Base-by-base conservation (phyloP, 2,888 invertebrate genomes). In the Oscheius sp. region DNA sequence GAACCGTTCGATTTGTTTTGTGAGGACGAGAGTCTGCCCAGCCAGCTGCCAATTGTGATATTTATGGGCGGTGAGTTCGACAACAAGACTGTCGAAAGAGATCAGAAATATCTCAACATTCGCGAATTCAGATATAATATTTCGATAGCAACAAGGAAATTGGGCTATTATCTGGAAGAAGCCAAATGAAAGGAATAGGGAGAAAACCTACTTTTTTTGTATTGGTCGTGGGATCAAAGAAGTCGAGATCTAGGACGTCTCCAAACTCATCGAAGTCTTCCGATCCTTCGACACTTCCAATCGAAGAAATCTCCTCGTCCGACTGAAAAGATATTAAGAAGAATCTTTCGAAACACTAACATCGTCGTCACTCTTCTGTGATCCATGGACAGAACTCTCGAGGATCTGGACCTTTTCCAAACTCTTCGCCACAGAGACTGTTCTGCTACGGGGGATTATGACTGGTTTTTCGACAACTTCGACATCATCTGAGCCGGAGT, bases 71-170 rank as follows among this genome's bases (percentile, higher is more conserved):
- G 77, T 70, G 26, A 84, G 73, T 62, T 85, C 85, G 17, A 84
- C 63, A 26, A 85, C 70, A 38, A 85, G 56, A 28, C 81, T 81
- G 73, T 85, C 85, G 38, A 84, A 50, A 0, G 81, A 82, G 47
- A 85, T 82, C 41, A 85, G 62, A 62, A 85, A 85, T 32, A 85
- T 82, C 68, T 85, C 85, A 9, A 84, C 84, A 56, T 85, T 83
- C 5, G 85, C 85, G 68, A 85, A 85, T 54, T 85, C 85, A 22
- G 74, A 68, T 45, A 83, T 80, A 56, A 85, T 82, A 59, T 85
- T 80, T 28, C 77, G 77, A 66, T 85, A 82, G 22, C 59, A 66
- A 59, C 80, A 79, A 1, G 65, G 67, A 71, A 84, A 80, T 17
- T 51, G 70, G 8, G 75, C 50, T 8, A 84, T 71, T 51, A 80